These are phyloP conservation scores for Thereuonema tuberculata DNA, from an alignment of 1,140 invertebrate genomes.

Conservation along the genomic window DNA sequence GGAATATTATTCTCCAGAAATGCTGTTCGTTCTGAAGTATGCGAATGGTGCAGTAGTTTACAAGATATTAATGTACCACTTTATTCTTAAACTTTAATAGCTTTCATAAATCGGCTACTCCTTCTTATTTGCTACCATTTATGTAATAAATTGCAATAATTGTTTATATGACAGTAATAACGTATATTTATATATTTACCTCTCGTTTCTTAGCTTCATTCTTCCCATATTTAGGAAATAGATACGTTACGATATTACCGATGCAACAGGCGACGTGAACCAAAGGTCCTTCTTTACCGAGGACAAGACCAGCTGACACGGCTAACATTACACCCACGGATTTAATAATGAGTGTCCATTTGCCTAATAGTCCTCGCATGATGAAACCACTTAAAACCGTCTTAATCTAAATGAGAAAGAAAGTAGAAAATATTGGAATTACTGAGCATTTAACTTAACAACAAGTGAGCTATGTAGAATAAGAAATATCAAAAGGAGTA, in stretches of 20 bases:
- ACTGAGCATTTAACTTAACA: too few species aligned
- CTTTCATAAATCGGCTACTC: too few species aligned
- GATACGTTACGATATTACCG: constrained; percentile 91
- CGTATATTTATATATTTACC: not conserved
- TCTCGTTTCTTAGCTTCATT: constrained; percentile 99
- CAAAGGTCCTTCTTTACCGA: constrained; percentile 99
- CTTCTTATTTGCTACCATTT: too few species aligned
- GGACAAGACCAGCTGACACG: constrained; percentile 83
- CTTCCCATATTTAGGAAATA: constrained; percentile 96
- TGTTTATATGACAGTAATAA: too few species aligned
- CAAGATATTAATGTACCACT: too few species aligned
- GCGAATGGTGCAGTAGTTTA: too few species aligned
- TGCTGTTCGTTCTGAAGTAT: too few species aligned
- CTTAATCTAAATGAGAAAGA: constrained; percentile 61
- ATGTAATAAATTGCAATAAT: too few species aligned
- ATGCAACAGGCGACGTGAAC: constrained; percentile 80
- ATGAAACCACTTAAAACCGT: constrained; percentile 99
- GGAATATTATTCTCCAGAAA: too few species aligned
- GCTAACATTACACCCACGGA: constrained; percentile 83
- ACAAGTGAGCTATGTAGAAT: too few species aligned
- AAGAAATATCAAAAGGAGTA: too few species aligned
- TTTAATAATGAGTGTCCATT: constrained; percentile 98
- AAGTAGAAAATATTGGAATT: not conserved
- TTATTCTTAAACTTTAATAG: too few species aligned
- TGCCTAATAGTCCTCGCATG: constrained; percentile 95